A percentile compares a stretch with the other conserved stretches of the same genome.
phyloP scores from a whole-genome alignment of 1,140 invertebrate genomes.

The Drosophila pectinifera region DNA sequence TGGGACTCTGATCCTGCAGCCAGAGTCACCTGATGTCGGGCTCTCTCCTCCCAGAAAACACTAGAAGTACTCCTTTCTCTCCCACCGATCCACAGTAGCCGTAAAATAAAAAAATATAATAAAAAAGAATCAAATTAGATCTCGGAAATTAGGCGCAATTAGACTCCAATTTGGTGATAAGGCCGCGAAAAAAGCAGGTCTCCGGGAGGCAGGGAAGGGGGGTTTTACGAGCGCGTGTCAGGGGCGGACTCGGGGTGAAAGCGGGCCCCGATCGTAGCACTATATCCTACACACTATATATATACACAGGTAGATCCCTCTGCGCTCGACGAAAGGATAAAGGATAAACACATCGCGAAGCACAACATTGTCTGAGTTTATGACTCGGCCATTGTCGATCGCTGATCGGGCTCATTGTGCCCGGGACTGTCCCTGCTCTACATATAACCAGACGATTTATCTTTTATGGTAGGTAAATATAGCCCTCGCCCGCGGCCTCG shows the following conservation, averaged over 20 bases:
- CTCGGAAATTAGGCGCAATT: slow-evolving; percentile 70
- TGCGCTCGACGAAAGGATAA: slow-evolving; percentile 71
- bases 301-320: slow-evolving; percentile 27
- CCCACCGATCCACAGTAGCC: slow-evolving; percentile 34
- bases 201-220: slow-evolving; percentile 11
- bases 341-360: slow-evolving; percentile 47
- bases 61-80: not conserved
- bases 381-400: slow-evolving; percentile 52
- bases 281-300: not conserved
- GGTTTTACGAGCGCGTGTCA: slow-evolving; percentile 72
- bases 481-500: slow-evolving; percentile 14
- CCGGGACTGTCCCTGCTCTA: slow-evolving; percentile 72
- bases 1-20: not conserved
- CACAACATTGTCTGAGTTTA: slow-evolving; percentile 54
- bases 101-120: too few species aligned
- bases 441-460: slow-evolving; percentile 81
- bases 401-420: slow-evolving; percentile 63
- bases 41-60: slow-evolving; percentile 19
- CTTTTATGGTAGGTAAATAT: slow-evolving; percentile 78
- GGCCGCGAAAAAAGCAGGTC: slow-evolving; percentile 29
- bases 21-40: slow-evolving; percentile 21
- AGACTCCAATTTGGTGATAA: slow-evolving; percentile 55
- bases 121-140: slow-evolving; percentile 48
- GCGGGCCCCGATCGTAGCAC: slow-evolving; percentile 12
- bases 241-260: slow-evolving; percentile 33